Evolutionary conservation across 1,140 invertebrate species (phyloP).

Genomic region (Tetramorium alpestre): DNA sequence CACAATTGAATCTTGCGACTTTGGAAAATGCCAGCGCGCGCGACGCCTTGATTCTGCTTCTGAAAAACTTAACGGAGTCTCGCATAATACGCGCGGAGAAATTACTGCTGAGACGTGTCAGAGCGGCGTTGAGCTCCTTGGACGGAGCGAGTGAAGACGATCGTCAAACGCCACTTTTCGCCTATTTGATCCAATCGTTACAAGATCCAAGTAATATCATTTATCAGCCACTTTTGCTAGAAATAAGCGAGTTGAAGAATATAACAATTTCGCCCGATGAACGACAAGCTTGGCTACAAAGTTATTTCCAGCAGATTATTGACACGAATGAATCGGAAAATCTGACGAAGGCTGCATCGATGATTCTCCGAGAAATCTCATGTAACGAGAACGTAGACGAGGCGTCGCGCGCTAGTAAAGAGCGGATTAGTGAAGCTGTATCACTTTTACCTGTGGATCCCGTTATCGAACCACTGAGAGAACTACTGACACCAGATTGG

Average conservation of each 20-base stretch:
- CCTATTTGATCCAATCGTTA: conserved; percentile 13
- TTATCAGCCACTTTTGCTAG: conserved; percentile 10
- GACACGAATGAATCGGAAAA: neutral
- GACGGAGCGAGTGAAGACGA: neutral
- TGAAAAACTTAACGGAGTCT: conserved; percentile 22
- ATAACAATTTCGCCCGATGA: neutral
- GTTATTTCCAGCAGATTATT: neutral
- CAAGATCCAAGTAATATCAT: conserved; percentile 11
- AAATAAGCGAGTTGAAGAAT: neutral
- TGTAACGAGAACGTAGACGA: neutral
- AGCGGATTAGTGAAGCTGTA: neutral
- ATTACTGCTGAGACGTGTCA: conserved; percentile 19
- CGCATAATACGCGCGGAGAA: conserved; percentile 5
- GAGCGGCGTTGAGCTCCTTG: neutral
- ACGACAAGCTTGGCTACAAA: conserved; percentile 4
- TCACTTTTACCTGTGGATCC: conserved; percentile 3
- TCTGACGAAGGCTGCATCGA: conserved; percentile 9
- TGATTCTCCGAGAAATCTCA: conserved; percentile 7
- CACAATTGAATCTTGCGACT: conserved; percentile 13
- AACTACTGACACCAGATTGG: conserved; percentile 52
- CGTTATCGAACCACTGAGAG: conserved; percentile 6
- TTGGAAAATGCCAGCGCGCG: neutral
- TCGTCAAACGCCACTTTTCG: neutral
- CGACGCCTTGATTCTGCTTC: conserved; percentile 30
- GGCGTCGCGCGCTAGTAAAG: neutral